phyloP scores from a whole-genome alignment of 2,797 vertebrate genomes.

The Tympanoctomys barrerae region DNA sequence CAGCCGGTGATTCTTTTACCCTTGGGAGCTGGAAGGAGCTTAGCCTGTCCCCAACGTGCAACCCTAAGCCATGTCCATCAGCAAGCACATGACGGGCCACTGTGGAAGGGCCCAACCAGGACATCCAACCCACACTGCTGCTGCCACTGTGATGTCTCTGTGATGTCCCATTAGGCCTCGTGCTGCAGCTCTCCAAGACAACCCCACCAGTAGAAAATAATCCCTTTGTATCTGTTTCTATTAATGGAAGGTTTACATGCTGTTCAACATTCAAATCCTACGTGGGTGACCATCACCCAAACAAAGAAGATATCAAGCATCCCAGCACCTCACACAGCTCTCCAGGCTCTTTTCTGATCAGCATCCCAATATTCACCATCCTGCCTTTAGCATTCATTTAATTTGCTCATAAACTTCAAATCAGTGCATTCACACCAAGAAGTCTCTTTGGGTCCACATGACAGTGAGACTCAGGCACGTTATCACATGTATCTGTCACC shows the following conservation, averaged over 20 bases:
- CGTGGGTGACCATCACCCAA: not conserved
- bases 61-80: not conserved
- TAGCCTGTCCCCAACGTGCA: not conserved
- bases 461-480: not conserved
- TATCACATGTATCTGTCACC: not conserved
- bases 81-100: not conserved
- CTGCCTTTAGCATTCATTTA: not conserved
- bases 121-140: not conserved
- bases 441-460: not conserved
- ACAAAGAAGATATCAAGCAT: slow-evolving; percentile 7
- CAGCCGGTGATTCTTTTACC: not conserved
- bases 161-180: not conserved
- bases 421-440: not conserved
- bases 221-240: not conserved
- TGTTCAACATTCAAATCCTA: not conserved
- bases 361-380: not conserved
- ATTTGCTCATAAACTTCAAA: not conserved
- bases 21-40: not conserved
- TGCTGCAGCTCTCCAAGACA: not conserved
- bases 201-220: not conserved
- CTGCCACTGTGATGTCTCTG: not conserved
- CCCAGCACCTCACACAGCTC: not conserved
- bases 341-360: not conserved
- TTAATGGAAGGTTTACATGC: not conserved
- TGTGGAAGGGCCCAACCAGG: not conserved